Evolutionary conservation across 2,888 invertebrate species (phyloP), one percentile per base, ranked within the genome.

Genomic region (Eremobia ochroleuca): DNA sequence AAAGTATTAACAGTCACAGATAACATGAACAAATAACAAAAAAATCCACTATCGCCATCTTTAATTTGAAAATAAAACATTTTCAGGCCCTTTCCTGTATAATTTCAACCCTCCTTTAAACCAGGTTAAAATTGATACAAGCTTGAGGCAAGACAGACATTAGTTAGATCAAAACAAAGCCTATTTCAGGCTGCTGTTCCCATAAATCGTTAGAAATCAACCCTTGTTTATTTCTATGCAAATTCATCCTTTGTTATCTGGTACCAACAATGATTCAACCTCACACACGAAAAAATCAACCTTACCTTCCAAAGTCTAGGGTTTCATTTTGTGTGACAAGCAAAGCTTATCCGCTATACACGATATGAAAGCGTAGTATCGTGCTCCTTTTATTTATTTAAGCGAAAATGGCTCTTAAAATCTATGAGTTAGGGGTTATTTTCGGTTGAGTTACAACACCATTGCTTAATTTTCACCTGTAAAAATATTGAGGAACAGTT

Each of bases 191-290:
- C 83, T 81, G 78, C 85, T 81, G 79, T 76, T 61, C 78, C 82
- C 88, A 94, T 94, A 94, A 94, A 94, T 94, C 92, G 91, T 90
- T 89, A 87, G 92, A 93, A 94, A 93, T 93, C 93, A 94, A 92
- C 92, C 93, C 92, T 87, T 93, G 94, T 94, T 94, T 94, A 94
- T 94, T 94, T 94, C 93, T 92, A 95, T 94, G 95, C 93, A 94
- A 95, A 95, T 95, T 92, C 89, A 85, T 89, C 92, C 92, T 93
- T 93, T 94, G 94, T 94, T 94, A 94, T 94, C 94, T 91, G 79
- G 81, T 79, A 77, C 87, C 90, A 91, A 93, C 94, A 94, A 94
- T 91, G 89, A 89, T 89, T 90, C 87, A 79, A 78, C 46, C 34
- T 52, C n/a, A 11, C 65, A 52, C 73, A 81, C 2, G 25, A 55